phyloP scores from a whole-genome alignment of 2,888 invertebrate genomes.

The Lampropteryx suffumata region DNA sequence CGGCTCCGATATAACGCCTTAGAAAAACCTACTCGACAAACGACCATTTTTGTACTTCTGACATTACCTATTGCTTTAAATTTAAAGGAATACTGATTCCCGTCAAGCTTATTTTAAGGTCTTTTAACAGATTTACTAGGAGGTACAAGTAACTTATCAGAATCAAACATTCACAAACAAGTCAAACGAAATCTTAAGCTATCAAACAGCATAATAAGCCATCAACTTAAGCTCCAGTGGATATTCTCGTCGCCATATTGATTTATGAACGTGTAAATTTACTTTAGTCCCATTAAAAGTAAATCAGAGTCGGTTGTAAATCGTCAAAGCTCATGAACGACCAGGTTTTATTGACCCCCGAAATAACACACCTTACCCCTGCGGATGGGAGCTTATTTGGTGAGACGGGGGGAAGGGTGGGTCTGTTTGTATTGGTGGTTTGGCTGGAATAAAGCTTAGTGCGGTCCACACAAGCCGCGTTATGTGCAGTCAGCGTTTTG shows the following conservation, averaged over 20 bases:
- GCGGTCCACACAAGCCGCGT: slow-evolving; percentile 44
- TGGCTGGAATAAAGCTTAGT: slow-evolving; percentile 43
- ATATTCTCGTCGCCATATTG: slow-evolving; percentile 48
- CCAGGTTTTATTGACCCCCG: slow-evolving; percentile 36
- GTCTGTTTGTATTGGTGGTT: slow-evolving; percentile 27
- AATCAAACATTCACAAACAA: slow-evolving; percentile 26
- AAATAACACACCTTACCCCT: slow-evolving; percentile 7
- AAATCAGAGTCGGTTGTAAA: slow-evolving; percentile 64
- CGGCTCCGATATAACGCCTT: too few relatives aligned
- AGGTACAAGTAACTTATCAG: slow-evolving; percentile 2
- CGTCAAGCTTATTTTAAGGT: too few relatives aligned
- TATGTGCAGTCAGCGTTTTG: slow-evolving; percentile 47
- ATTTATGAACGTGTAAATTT: slow-evolving; percentile 65
- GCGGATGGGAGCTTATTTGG: neutral
- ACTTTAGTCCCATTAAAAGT: slow-evolving; percentile 61
- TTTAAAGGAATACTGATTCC: too few relatives aligned
- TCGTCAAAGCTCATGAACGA: slow-evolving; percentile 53
- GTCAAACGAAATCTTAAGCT: slow-evolving; percentile 7
- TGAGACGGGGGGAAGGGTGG: slow-evolving; percentile 2
- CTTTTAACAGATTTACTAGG: neutral
- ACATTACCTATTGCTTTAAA: too few relatives aligned
- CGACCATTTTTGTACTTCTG: too few relatives aligned
- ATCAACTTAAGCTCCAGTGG: slow-evolving; percentile 25
- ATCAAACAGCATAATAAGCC: slow-evolving; percentile 23
- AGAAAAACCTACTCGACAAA: too few relatives aligned